These are phyloP conservation scores for Apantesis nais DNA, from an alignment of 2,888 invertebrate species.

Conservation along the genomic window DNA sequence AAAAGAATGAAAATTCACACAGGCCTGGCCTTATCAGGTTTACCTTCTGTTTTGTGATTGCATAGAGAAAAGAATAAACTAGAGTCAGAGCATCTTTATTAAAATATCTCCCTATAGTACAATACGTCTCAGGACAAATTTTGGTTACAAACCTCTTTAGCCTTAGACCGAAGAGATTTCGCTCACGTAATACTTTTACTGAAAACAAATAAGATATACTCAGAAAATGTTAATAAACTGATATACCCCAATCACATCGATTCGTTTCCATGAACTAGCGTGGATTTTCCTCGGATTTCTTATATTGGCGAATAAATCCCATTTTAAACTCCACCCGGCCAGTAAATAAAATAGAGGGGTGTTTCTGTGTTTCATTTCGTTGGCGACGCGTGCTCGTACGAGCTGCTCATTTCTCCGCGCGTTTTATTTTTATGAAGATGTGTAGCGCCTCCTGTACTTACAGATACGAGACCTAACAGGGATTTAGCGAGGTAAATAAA, in stretches of 20 bases:
- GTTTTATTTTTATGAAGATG: slow-evolving; percentile 80
- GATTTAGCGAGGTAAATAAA: slow-evolving; percentile 59
- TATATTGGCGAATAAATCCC: slow-evolving; percentile 77
- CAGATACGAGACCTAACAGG: slow-evolving; percentile 54
- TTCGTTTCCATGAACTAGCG: slow-evolving; percentile 54
- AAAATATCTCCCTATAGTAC: background rate
- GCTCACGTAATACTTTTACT: background rate
- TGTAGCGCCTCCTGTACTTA: slow-evolving; percentile 59
- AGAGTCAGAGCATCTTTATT: background rate
- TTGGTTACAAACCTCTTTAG: background rate
- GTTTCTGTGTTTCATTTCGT: slow-evolving; percentile 68
- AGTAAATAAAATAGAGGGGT: slow-evolving; percentile 78
- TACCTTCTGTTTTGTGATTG: too few relatives aligned
- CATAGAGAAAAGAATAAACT: background rate
- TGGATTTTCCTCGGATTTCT: slow-evolving; percentile 45
- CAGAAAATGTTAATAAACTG: slow-evolving; percentile 29
- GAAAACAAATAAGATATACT: slow-evolving; percentile 14
- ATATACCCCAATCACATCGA: slow-evolving; percentile 44
- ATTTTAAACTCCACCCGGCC: slow-evolving; percentile 72
- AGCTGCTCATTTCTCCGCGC: slow-evolving; percentile 64
- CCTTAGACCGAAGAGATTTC: background rate
- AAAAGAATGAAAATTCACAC: too few relatives aligned
- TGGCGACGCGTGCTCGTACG: slow-evolving; percentile 58
- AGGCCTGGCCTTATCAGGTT: too few relatives aligned
- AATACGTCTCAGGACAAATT: too few relatives aligned